phyloP scores from a whole-genome alignment of 2,797 vertebrate genomes.

The Euthynnus affinis region DNA sequence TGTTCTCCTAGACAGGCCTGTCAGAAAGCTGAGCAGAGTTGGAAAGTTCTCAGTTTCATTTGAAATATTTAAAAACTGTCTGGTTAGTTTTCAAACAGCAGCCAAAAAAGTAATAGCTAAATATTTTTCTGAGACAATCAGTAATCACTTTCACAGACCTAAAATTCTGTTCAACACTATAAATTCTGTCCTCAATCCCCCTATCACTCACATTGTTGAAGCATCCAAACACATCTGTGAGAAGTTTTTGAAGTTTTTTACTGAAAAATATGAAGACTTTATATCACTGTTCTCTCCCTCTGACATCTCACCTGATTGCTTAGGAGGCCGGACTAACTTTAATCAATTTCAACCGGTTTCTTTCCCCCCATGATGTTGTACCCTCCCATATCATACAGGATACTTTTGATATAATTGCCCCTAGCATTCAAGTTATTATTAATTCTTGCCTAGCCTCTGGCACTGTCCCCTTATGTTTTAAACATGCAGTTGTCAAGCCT shows the following conservation, averaged over 20 bases:
- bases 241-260: not conserved
- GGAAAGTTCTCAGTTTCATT: conserved; percentile 3
- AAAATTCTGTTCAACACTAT: not conserved
- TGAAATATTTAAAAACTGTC: conserved; percentile 20
- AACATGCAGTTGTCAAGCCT: too few relatives aligned
- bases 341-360: not conserved
- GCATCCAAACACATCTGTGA: not conserved
- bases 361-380: not conserved
- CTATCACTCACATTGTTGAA: not conserved
- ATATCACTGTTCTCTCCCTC: not conserved
- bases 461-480: too few relatives aligned
- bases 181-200: not conserved
- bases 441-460: not conserved
- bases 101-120: not conserved
- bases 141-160: not conserved
- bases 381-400: not conserved
- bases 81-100: conserved; percentile 12
- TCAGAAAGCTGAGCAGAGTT: not conserved
- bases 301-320: not conserved
- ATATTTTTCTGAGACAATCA: conserved; percentile 13
- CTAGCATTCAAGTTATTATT: not conserved
- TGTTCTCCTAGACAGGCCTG: not conserved
- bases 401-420: not conserved
- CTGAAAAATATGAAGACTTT: not conserved
- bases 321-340: not conserved